Conservation (phyloP, 2,888 invertebrate genomes). For the Drosophila longiperda region DNA sequence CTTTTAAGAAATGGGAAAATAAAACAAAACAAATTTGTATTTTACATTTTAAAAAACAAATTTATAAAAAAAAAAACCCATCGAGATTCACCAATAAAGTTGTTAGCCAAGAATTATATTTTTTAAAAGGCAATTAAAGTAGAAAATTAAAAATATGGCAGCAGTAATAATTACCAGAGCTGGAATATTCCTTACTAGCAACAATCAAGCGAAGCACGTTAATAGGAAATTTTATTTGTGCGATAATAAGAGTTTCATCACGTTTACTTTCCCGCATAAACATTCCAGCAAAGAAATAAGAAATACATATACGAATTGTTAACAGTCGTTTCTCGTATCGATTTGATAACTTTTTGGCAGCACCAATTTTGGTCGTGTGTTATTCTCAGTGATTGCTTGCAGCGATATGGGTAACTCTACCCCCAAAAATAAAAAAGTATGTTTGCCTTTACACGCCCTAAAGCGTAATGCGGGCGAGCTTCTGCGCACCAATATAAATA, state of each 20-base stretch:
- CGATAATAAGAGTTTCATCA: slow-evolving; percentile 28
- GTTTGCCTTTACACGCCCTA: slow-evolving; percentile 55
- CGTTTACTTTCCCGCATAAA: slow-evolving; percentile 46
- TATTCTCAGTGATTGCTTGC: slow-evolving; percentile 56
- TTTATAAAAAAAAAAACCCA: not conserved
- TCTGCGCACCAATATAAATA: slow-evolving; percentile 49
- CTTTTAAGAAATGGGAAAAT: not conserved
- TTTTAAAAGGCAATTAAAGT: slow-evolving; percentile 1
- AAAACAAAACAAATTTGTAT: not conserved
- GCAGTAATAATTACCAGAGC: slow-evolving; percentile 13
- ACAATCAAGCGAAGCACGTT: slow-evolving; percentile 14
- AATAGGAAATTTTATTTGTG: slow-evolving; percentile 20
- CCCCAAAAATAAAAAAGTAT: slow-evolving; percentile 25
- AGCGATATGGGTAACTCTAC: slow-evolving; percentile 47
- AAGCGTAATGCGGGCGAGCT: slow-evolving; percentile 53
- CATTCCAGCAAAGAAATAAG: slow-evolving; percentile 29
- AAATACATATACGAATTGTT: slow-evolving; percentile 25
- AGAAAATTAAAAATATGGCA: not conserved
- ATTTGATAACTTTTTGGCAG: slow-evolving; percentile 62
- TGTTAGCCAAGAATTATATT: not conserved
- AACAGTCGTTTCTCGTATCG: slow-evolving; percentile 55
- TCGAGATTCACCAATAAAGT: not conserved
- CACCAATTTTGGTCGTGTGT: slow-evolving; percentile 33
- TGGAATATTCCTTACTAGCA: slow-evolving; percentile 5
- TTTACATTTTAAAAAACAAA: not conserved